phyloP scores from a whole-genome alignment of 2,113 vertebrate species.

The Prolemur simus region DNA sequence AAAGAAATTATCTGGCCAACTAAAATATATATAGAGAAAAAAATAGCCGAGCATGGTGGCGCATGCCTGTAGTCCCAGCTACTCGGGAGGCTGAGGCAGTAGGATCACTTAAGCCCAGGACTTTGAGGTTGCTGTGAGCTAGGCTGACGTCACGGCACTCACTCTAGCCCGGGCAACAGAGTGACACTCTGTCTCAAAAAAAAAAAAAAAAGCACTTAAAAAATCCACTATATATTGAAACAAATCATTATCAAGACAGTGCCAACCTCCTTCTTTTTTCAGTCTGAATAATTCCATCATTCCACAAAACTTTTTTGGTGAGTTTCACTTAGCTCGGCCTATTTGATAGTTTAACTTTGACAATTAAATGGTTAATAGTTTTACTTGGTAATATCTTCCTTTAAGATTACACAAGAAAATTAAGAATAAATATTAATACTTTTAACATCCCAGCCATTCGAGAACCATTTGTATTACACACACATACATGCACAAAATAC shows the following conservation, averaged over 20 bases:
- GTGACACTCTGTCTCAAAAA: too few relatives aligned
- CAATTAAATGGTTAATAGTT: not conserved
- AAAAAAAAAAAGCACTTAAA: not conserved
- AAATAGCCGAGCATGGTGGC: too few relatives aligned
- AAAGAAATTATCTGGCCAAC: too few relatives aligned
- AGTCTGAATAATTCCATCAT: not conserved
- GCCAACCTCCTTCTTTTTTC: not conserved
- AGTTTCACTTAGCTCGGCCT: not conserved
- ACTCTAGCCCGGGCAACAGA: too few relatives aligned
- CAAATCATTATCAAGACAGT: constrained; percentile 13
- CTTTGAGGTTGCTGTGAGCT: too few relatives aligned
- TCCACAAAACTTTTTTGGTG: not conserved
- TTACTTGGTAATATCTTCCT: not conserved
- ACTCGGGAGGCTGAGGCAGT: too few relatives aligned
- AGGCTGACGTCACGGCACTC: too few relatives aligned
- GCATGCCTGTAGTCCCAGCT: too few relatives aligned
- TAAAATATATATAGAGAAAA: too few relatives aligned
- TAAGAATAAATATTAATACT: not conserved
- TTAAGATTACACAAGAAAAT: constrained; percentile 30
- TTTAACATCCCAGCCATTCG: not conserved
- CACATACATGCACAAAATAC: not conserved
- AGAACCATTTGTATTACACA: not conserved
- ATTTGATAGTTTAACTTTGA: not conserved
- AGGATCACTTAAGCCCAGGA: too few relatives aligned
- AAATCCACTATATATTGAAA: not conserved